Percentiles rank a stretch among this genome's conserved stretches.
phyloP scores from a whole-genome alignment of 1,140 invertebrate species.

The Tetraneura akinire region DNA sequence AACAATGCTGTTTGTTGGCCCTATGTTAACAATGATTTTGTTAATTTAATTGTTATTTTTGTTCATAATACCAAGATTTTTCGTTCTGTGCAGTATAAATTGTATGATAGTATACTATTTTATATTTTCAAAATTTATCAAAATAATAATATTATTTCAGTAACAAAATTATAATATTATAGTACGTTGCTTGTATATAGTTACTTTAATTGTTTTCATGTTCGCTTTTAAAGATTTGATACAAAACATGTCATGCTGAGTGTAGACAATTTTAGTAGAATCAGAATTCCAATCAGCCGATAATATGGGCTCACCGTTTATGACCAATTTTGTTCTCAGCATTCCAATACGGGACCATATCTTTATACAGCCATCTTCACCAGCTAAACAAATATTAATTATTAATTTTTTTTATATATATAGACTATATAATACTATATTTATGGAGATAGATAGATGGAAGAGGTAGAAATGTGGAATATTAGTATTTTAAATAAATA shows the following conservation, averaged over 20 bases:
- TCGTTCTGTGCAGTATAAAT: no score
- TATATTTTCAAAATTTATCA: no score
- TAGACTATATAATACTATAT: no score
- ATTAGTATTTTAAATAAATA: no score
- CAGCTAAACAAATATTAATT: conserved; percentile 64
- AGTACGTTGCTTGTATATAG: not conserved
- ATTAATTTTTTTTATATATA: not conserved
- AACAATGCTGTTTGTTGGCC: no score
- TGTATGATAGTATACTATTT: no score
- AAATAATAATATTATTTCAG: not conserved
- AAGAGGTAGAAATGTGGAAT: no score
- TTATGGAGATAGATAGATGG: no score
- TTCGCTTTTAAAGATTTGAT: conserved; percentile 91
- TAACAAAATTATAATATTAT: not conserved
- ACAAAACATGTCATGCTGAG: conserved; percentile 77
- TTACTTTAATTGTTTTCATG: conserved; percentile 79
- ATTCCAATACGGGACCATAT: conserved; percentile 97
- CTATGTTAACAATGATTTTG: no score
- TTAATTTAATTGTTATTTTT: no score
- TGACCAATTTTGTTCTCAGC: conserved; percentile 85
- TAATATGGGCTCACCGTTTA: conserved; percentile 78
- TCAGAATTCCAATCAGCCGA: conserved; percentile 86
- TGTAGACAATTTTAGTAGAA: conserved; percentile 80
- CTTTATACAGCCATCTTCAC: conserved; percentile 95
- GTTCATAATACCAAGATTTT: no score